phyloP scores from a whole-genome alignment of 2,888 invertebrate genomes.

The Athrips mouffetella region DNA sequence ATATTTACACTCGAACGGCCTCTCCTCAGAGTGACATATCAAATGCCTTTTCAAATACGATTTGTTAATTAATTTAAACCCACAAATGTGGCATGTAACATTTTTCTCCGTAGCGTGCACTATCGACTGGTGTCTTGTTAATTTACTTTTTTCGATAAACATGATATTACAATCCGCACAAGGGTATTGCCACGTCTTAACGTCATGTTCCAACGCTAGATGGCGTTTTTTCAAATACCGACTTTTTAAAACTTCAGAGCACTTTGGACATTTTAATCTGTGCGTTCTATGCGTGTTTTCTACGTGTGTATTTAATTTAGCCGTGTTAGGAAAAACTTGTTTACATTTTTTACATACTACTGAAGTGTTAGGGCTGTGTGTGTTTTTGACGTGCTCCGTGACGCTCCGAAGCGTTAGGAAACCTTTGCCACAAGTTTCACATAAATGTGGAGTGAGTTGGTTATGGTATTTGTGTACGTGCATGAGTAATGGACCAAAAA shows the following conservation, averaged over 20 bases:
- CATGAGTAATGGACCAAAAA: conserved; percentile 43
- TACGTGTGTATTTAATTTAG: conserved; percentile 34
- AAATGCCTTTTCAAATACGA: conserved; percentile 72
- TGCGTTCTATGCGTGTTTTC: conserved; percentile 15
- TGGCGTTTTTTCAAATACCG: conserved; percentile 54
- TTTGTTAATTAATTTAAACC: conserved; percentile 56
- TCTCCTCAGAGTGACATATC: conserved; percentile 74
- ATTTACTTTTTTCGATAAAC: conserved; percentile 45
- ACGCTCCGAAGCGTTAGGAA: conserved; percentile 50
- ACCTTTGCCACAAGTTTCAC: conserved; percentile 56
- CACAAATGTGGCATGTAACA: conserved; percentile 54
- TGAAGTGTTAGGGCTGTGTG: conserved; percentile 32
- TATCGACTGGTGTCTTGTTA: conserved; percentile 48
- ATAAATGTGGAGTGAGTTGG: conserved; percentile 38
- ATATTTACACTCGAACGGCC: conserved; percentile 75
- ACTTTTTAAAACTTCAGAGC: conserved; percentile 46
- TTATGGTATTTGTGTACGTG: conserved; percentile 48
- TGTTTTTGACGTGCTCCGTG: conserved; percentile 44
- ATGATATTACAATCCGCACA: conserved; percentile 54
- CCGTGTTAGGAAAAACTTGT: conserved; percentile 34
- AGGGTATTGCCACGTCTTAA: conserved; percentile 46
- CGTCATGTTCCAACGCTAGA: conserved; percentile 53
- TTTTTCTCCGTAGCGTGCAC: conserved; percentile 58
- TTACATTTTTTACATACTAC: conserved; percentile 37
- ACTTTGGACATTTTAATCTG: conserved; percentile 49